Evolutionary conservation across 2,888 invertebrate genomes (phyloP).

Genomic region (Heteromurus nitidus): DNA sequence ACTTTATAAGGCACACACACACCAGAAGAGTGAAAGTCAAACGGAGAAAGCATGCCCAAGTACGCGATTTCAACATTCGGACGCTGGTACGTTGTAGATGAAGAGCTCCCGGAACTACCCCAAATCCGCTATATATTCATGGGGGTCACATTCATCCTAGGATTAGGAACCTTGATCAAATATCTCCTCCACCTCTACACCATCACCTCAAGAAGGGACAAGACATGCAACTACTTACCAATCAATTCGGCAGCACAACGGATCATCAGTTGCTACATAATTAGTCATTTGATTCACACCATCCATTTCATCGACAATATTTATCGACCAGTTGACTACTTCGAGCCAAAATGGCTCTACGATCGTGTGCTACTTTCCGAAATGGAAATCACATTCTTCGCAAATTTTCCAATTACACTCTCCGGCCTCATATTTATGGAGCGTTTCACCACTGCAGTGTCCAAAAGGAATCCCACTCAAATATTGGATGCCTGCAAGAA

Average conservation of each 20-base stretch:
- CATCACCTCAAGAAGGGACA: slow-evolving; percentile 26
- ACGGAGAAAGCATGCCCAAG: slow-evolving; percentile 35
- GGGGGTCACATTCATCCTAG: slow-evolving; percentile 44
- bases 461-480: slow-evolving; percentile 33
- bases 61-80: slow-evolving; percentile 49
- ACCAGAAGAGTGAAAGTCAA: too few relatives aligned
- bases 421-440: slow-evolving; percentile 50
- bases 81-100: slow-evolving; percentile 44
- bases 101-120: slow-evolving; percentile 52
- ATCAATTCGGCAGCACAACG: slow-evolving; percentile 28
- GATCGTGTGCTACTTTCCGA: slow-evolving; percentile 54
- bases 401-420: slow-evolving; percentile 63
- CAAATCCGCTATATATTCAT: slow-evolving; percentile 41
- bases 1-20: too few relatives aligned
- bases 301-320: slow-evolving; percentile 67
- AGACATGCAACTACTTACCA: slow-evolving; percentile 54
- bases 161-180: slow-evolving; percentile 31
- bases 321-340: slow-evolving; percentile 66
- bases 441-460: slow-evolving; percentile 26
- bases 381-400: slow-evolving; percentile 69
- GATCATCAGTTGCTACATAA: slow-evolving; percentile 40
- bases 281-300: slow-evolving; percentile 57
- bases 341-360: slow-evolving; percentile 67
- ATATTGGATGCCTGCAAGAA: slow-evolving; percentile 42
- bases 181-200: slow-evolving; percentile 36